Evolutionary conservation across 2,888 invertebrate genomes (phyloP).

Genomic region (Axea sp.): DNA sequence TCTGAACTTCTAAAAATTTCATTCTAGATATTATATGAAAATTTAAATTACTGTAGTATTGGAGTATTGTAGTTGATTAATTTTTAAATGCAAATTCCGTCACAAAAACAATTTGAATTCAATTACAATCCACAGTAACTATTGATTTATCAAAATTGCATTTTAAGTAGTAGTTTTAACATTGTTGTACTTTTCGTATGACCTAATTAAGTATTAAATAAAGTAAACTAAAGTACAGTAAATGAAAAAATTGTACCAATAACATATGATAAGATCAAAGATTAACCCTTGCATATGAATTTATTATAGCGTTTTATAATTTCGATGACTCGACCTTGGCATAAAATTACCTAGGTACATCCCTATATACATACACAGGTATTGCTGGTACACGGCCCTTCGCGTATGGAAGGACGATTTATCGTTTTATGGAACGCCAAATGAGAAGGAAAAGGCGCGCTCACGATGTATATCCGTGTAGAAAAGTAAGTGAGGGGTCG

Average conservation of each 20-base stretch:
- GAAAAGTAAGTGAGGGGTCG: conserved; percentile 62
- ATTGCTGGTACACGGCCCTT: conserved; percentile 7
- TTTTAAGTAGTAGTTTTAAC: conserved; percentile 10
- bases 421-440: conserved; percentile 73
- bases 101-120: conserved; percentile 8
- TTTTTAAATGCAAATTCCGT: background rate
- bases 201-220: no score
- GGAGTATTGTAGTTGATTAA: background rate
- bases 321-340: conserved; percentile 36
- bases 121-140: conserved; percentile 17
- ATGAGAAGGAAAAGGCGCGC: conserved; percentile 59
- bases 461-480: conserved; percentile 59
- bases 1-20: no score
- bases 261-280: conserved; percentile 22
- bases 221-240: no score
- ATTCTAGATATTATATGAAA: no score
- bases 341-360: conserved; percentile 53
- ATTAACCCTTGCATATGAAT: conserved; percentile 27
- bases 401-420: conserved; percentile 67
- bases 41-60: no score
- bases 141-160: conserved; percentile 26
- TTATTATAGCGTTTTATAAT: conserved; percentile 42
- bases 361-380: conserved; percentile 42
- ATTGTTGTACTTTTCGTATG: conserved; percentile 19
- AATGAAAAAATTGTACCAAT: conserved; percentile 35